Conservation (phyloP, 2,888 invertebrate species). For the Clivina fossor region DNA sequence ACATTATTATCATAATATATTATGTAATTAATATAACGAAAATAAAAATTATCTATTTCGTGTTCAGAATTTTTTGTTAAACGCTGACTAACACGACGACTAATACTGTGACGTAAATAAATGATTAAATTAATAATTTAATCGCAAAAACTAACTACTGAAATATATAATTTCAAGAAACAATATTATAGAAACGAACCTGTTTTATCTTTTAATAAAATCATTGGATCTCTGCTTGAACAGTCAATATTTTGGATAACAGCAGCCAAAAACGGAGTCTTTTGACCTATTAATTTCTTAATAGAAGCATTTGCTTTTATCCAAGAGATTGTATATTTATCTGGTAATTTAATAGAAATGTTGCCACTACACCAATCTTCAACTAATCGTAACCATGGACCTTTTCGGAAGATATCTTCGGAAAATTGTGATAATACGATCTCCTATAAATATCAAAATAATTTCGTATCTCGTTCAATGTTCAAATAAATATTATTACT, state of each 20-base stretch:
- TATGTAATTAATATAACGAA: background rate
- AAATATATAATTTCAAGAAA: background rate
- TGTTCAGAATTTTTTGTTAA: too few species aligned
- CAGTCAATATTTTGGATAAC: constrained; percentile 44
- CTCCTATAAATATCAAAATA: constrained; percentile 11
- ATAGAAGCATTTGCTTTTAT: constrained; percentile 43
- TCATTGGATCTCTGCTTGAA: constrained; percentile 37
- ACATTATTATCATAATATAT: background rate
- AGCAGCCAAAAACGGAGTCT: constrained; percentile 48
- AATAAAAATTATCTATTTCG: background rate
- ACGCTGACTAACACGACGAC: too few species aligned
- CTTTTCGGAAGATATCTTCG: constrained; percentile 41
- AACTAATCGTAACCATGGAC: constrained; percentile 44
- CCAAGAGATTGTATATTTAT: constrained; percentile 48
- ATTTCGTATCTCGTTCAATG: background rate
- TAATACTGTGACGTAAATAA: background rate
- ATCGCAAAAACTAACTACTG: background rate
- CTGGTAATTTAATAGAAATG: constrained; percentile 32
- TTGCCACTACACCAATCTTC: constrained; percentile 39
- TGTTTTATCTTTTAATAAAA: constrained; percentile 46
- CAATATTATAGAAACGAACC: constrained; percentile 39
- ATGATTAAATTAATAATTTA: background rate
- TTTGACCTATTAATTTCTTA: constrained; percentile 44
- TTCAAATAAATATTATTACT: background rate
- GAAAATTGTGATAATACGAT: constrained; percentile 44